Evolutionary conservation across 2,888 invertebrate genomes (phyloP).

Genomic region (Hirtodrosophila trivittata): DNA sequence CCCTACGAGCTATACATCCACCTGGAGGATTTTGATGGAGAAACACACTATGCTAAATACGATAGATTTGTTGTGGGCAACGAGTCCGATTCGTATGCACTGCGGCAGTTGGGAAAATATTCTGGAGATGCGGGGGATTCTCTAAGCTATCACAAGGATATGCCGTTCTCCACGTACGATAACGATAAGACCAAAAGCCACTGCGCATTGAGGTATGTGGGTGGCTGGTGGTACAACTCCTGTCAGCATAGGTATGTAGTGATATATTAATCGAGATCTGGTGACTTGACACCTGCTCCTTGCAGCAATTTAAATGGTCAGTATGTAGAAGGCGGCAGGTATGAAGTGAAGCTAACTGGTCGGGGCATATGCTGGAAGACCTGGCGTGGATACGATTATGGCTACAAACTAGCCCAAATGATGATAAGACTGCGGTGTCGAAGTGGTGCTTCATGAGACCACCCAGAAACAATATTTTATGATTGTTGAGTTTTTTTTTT

Average conservation of each 20-base stretch:
- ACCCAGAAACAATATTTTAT: conserved; percentile 9
- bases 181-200: conserved; percentile 87
- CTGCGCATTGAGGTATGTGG: conserved; percentile 87
- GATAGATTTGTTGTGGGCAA: conserved; percentile 87
- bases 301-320: conserved; percentile 87
- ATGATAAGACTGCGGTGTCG: conserved; percentile 85
- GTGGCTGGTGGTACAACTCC: conserved; percentile 90
- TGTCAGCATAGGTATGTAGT: conserved; percentile 86
- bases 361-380: conserved; percentile 89
- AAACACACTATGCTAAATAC: conserved; percentile 86
- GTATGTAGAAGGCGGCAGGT: conserved; percentile 69
- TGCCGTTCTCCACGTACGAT: conserved; percentile 88
- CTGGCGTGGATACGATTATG: conserved; percentile 87
- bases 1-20: conserved; percentile 87
- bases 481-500: conserved; percentile 11
- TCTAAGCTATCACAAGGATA: conserved; percentile 87
- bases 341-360: conserved; percentile 82
- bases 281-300: not conserved
- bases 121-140: conserved; percentile 89
- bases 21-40: conserved; percentile 86
- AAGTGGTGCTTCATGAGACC: conserved; percentile 26
- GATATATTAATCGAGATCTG: not conserved
- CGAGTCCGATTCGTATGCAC: conserved; percentile 87
- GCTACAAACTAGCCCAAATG: conserved; percentile 87
- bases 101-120: conserved; percentile 87